These are phyloP conservation scores for Podarcis raffonei DNA, from an alignment of 2,113 vertebrate species.

Conservation along the genomic window DNA sequence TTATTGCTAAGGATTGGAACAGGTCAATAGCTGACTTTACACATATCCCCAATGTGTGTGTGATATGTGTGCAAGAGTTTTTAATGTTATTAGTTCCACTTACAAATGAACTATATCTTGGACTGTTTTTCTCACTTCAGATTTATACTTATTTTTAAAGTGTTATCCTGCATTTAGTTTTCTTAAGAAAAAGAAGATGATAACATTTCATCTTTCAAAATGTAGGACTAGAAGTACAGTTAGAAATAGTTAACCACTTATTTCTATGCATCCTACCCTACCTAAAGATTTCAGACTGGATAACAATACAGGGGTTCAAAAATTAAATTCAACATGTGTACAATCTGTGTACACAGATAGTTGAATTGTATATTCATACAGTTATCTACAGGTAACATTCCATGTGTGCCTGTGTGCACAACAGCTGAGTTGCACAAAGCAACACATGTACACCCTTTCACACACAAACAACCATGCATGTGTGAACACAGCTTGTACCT, in stretches of 20 bases:
- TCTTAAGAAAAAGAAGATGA: not conserved
- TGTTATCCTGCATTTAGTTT: slow-evolving; percentile 18
- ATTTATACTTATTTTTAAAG: slow-evolving; percentile 33
- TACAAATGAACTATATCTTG: slow-evolving; percentile 37
- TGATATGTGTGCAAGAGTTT: not conserved
- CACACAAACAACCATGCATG: no score
- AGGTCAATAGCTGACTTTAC: slow-evolving; percentile 22
- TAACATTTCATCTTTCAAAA: slow-evolving; percentile 43
- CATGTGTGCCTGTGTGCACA: no score
- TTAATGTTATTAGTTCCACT: slow-evolving; percentile 31
- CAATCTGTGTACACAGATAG: no score
- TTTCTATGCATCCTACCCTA: not conserved
- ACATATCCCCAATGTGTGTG: not conserved
- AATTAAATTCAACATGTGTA: no score
- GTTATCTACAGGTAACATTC: no score
- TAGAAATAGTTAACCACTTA: not conserved
- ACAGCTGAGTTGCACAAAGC: no score
- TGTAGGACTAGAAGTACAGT: slow-evolving; percentile 21
- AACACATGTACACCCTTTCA: no score
- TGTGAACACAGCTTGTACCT: no score
- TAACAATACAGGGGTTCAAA: not conserved
- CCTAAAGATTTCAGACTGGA: not conserved
- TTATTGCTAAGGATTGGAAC: not conserved
- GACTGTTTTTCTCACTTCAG: slow-evolving; percentile 37
- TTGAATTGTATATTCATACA: no score